These are phyloP conservation scores for Ursus arctos DNA, from an alignment of 2,113 vertebrate species.

Conservation along the genomic window DNA sequence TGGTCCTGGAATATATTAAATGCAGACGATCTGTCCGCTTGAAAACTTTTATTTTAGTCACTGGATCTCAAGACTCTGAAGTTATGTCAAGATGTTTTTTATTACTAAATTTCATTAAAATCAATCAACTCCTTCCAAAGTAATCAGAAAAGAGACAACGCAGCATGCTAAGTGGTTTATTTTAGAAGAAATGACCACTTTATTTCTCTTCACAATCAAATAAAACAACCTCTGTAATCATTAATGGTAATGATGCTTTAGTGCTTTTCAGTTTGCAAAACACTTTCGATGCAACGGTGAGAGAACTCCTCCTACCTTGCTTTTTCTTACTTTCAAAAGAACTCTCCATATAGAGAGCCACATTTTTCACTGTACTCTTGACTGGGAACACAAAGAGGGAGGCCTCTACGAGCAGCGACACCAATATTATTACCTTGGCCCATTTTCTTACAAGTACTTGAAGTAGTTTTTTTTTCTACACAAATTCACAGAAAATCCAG, in stretches of 20 bases:
- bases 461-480: neutral
- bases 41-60: slow-evolving; percentile 7
- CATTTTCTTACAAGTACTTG: neutral
- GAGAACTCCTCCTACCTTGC: neutral
- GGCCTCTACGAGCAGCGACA: neutral
- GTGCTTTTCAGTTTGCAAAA: slow-evolving; percentile 32
- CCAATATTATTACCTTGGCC: neutral
- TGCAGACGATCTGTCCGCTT: neutral
- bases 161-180: neutral
- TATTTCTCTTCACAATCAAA: slow-evolving; percentile 43
- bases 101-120: slow-evolving; percentile 30
- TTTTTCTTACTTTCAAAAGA: neutral
- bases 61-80: neutral
- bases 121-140: slow-evolving; percentile 50
- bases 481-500: neutral
- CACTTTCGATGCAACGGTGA: neutral
- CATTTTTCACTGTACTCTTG: neutral
- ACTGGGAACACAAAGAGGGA: neutral
- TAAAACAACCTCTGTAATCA: neutral
- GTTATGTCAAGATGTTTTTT: neutral
- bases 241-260: neutral
- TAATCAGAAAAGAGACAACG: slow-evolving; percentile 34
- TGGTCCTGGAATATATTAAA: neutral
- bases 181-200: neutral
- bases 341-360: neutral